Percentiles rank a stretch among this genome's conserved stretches.
These are phyloP conservation scores for Schizaphis graminum DNA, from an alignment of 2,888 invertebrate species.

Conservation along the genomic window DNA sequence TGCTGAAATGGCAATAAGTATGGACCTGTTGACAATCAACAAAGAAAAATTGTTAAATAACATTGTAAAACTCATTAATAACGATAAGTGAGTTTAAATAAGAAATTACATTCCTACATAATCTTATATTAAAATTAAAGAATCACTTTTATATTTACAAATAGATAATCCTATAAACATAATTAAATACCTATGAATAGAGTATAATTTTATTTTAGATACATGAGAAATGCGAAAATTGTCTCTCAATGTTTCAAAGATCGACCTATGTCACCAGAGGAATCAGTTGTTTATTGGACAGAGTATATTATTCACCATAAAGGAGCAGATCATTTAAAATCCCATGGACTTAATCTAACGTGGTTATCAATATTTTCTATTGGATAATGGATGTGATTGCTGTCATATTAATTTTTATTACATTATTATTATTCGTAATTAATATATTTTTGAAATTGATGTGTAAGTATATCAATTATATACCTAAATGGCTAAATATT, in stretches of 20 bases:
- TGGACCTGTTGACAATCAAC: background rate
- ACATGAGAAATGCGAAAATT: background rate
- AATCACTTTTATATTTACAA: background rate
- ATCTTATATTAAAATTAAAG: no score
- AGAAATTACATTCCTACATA: background rate
- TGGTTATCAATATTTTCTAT: conserved; percentile 32
- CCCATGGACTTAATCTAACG: background rate
- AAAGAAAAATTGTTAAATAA: background rate
- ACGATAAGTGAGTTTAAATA: background rate
- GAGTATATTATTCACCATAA: background rate
- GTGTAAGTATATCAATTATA: background rate
- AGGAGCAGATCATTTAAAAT: background rate
- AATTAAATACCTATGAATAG: background rate
- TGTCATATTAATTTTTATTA: background rate
- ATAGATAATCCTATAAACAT: background rate
- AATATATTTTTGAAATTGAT: background rate
- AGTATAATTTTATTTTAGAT: conserved; percentile 18
- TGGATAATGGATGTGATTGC: background rate
- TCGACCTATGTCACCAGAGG: background rate
- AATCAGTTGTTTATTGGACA: conserved; percentile 36
- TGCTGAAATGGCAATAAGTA: background rate
- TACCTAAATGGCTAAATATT: background rate
- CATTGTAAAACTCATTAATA: background rate
- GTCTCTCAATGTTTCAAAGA: background rate
- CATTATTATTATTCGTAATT: background rate